Conservation (phyloP, 2,113 vertebrate genomes). For the Myrmophylax atrothorax region DNA sequence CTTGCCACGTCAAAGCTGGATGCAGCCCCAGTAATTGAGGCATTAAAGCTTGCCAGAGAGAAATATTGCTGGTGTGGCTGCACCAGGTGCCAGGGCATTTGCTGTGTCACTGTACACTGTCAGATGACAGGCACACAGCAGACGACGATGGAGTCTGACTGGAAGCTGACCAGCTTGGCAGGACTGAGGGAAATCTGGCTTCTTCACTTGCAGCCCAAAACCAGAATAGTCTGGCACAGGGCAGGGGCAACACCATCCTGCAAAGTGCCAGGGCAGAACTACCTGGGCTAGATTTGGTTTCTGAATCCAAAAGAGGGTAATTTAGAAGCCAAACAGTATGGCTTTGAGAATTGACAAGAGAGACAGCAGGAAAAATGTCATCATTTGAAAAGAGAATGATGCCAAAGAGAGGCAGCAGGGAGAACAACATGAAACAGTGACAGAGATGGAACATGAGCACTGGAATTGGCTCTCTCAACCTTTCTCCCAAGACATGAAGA, state of each 20-base stretch:
- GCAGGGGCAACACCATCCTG: neutral
- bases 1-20: neutral
- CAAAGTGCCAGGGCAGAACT: neutral
- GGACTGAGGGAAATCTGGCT: neutral
- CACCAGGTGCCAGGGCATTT: neutral
- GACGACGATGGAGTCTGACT: neutral
- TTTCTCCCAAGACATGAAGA: neutral
- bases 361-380: neutral
- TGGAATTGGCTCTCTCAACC: neutral
- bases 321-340: neutral
- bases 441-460: neutral
- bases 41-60: neutral
- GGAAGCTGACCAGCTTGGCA: slow-evolving; percentile 1
- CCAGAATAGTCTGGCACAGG: neutral
- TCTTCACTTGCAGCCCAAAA: neutral
- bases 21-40: neutral
- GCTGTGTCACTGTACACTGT: neutral
- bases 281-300: neutral
- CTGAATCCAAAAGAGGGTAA: neutral
- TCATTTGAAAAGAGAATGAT: neutral
- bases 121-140: neutral
- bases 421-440: neutral
- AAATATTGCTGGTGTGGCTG: neutral
- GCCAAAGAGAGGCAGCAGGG: neutral
- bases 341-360: neutral